Percentiles rank a stretch among this genome's conserved stretches.
These are phyloP conservation scores for Tapirus indicus DNA, from an alignment of 2,797 vertebrate species.

Conservation along the genomic window DNA sequence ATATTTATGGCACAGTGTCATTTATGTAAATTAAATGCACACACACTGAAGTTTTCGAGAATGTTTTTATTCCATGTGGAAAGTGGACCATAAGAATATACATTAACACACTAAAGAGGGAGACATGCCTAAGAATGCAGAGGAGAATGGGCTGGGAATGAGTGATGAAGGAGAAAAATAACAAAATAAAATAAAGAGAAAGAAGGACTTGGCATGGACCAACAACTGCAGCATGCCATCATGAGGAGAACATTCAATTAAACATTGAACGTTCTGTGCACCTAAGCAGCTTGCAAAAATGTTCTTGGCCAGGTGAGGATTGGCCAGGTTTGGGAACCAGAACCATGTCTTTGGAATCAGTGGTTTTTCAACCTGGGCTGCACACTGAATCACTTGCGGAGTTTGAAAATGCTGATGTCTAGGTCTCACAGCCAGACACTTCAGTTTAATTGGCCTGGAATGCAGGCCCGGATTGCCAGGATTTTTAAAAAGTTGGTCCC, in stretches of 20 bases:
- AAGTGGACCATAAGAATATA: neutral
- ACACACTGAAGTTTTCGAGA: neutral
- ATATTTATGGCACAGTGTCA: neutral
- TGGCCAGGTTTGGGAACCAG: too few relatives aligned
- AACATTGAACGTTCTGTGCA: neutral
- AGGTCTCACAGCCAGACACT: neutral
- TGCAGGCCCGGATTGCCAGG: neutral
- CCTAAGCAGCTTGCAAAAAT: neutral
- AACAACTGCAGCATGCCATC: neutral
- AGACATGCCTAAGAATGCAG: neutral
- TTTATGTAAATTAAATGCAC: neutral
- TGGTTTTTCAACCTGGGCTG: neutral
- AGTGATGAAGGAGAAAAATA: neutral
- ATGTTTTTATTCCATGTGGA: neutral
- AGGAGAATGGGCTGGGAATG: neutral
- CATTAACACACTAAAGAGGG: neutral
- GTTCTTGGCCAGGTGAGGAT: neutral
- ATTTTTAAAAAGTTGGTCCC: neutral
- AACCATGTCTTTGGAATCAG: fast-evolving
- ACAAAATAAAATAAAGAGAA: neutral
- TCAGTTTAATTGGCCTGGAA: neutral
- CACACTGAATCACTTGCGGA: neutral
- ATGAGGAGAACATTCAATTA: neutral
- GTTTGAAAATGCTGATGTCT: neutral
- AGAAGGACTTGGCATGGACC: neutral